A percentile compares a stretch with the other conserved stretches of the same genome.
Evolutionary conservation across 2,888 invertebrate species (phyloP).

Genomic region (Rotaria magnacalcarata): DNA sequence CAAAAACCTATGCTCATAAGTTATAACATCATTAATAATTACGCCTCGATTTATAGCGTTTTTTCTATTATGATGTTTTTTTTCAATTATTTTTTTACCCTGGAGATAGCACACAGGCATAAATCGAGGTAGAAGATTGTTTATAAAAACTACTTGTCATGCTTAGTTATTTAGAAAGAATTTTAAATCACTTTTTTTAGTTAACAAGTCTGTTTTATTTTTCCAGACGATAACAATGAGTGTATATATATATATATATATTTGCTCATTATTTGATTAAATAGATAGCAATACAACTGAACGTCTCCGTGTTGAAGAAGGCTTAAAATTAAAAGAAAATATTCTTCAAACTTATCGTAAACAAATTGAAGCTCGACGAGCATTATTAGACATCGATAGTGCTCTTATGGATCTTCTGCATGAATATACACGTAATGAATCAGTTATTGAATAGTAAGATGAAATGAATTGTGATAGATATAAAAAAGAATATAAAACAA

Average conservation of each 20-base stretch:
- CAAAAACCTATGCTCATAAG: too few species aligned
- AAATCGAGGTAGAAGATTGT: too few species aligned
- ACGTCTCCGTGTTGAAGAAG: constrained; percentile 43
- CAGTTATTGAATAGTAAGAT: constrained; percentile 74
- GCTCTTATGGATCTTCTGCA: constrained; percentile 78
- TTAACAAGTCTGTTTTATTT: too few species aligned
- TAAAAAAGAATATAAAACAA: not conserved
- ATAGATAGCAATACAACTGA: constrained; percentile 26
- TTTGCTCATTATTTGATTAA: not conserved
- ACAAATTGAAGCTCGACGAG: constrained; percentile 76
- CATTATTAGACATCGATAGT: constrained; percentile 83
- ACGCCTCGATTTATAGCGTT: too few species aligned
- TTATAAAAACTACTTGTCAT: too few species aligned
- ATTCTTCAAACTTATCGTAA: constrained; percentile 83
- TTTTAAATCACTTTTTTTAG: too few species aligned
- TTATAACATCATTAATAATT: too few species aligned
- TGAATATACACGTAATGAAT: constrained; percentile 80
- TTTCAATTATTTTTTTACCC: too few species aligned
- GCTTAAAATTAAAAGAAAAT: constrained; percentile 69
- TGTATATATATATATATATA: not conserved
- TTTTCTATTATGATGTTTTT: too few species aligned
- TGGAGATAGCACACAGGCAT: too few species aligned
- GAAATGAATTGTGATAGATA: not conserved
- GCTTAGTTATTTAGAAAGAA: too few species aligned
- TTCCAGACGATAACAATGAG: too few species aligned